These are phyloP conservation scores for Platycheirus rosarum DNA, from an alignment of 2,888 invertebrate species.

Conservation along the genomic window DNA sequence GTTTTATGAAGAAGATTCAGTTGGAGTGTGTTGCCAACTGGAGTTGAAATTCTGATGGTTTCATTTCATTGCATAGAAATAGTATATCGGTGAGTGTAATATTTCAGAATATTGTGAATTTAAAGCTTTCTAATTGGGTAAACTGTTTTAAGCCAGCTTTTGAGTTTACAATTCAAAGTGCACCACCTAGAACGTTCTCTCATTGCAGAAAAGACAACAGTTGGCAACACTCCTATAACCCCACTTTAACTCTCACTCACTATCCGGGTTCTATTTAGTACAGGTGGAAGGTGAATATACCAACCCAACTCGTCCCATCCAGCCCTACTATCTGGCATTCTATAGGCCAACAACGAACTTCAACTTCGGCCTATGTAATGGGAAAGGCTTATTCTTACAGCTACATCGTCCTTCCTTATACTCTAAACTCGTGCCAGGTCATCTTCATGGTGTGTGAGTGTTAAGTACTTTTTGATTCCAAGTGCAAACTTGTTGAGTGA, in stretches of 20 bases:
- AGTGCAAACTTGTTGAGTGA: conserved; percentile 74
- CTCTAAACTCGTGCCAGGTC: conserved; percentile 67
- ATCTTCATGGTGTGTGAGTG: conserved; percentile 67
- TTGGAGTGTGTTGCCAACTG: conserved; percentile 16
- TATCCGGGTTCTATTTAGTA: conserved; percentile 51
- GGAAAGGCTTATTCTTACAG: conserved; percentile 44
- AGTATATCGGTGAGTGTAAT: too few relatives aligned
- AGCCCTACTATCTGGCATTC: conserved; percentile 3
- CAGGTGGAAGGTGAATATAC: conserved; percentile 69
- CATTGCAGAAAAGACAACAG: too few relatives aligned
- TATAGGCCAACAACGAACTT: conserved; percentile 55
- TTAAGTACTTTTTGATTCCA: conserved; percentile 73
- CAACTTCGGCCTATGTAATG: conserved; percentile 66
- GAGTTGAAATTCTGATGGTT: too few relatives aligned
- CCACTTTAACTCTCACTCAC: conserved; percentile 22
- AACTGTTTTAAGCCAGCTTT: too few relatives aligned
- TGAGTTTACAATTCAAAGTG: too few relatives aligned
- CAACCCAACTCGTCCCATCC: conserved; percentile 17
- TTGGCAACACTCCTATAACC: conserved; percentile 21
- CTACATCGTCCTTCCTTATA: conserved; percentile 50
- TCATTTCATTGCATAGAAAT: too few relatives aligned
- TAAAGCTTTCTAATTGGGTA: too few relatives aligned
- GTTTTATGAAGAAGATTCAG: conserved; percentile 14
- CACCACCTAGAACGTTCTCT: too few relatives aligned
- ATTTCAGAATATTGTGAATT: too few relatives aligned